Evolutionary conservation across 2,797 vertebrate species (phyloP).

Genomic region (Syncerus caffer): DNA sequence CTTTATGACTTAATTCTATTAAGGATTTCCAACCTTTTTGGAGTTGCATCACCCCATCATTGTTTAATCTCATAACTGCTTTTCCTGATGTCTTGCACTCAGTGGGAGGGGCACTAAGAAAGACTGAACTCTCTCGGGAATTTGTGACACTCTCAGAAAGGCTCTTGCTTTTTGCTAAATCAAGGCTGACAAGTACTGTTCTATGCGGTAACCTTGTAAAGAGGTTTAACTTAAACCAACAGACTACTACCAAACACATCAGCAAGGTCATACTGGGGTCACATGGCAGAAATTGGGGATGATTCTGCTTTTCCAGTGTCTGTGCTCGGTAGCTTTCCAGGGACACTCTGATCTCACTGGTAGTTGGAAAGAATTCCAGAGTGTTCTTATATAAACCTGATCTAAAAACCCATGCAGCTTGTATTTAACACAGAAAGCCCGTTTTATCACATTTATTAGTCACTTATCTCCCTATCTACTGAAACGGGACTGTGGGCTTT

Average conservation of each 20-base stretch:
- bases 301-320: constrained; percentile 16
- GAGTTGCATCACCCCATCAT: background rate
- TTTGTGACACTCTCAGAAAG: constrained; percentile 5
- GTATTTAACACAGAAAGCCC: background rate
- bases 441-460: constrained; percentile 30
- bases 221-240: background rate
- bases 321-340: background rate
- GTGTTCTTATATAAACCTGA: constrained; percentile 5
- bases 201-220: background rate
- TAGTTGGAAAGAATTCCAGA: constrained; percentile 45
- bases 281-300: background rate
- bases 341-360: background rate
- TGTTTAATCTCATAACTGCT: background rate
- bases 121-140: background rate
- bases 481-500: background rate
- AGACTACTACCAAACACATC: background rate
- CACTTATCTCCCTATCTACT: background rate
- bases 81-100: background rate
- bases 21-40: constrained; percentile 6
- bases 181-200: background rate
- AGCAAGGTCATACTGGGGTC: background rate
- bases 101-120: background rate
- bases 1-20: background rate
- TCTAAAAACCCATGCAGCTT: background rate
- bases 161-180: constrained; percentile 14